phyloP scores from a whole-genome alignment of 2,888 invertebrate genomes.

The Apamea epomidion region DNA sequence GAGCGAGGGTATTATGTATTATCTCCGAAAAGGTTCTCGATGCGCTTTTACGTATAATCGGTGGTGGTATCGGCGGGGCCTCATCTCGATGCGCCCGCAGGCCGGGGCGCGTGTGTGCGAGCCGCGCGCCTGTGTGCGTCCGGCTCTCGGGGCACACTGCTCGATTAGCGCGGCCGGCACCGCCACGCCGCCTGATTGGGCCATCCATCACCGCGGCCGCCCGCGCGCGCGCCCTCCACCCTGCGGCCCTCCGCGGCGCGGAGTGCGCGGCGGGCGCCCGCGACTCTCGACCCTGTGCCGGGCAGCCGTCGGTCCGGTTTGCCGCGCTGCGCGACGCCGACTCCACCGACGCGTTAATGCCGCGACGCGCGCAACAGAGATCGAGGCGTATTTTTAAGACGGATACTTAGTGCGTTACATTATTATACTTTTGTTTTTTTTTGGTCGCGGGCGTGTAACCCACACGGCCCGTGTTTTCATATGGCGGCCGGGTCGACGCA shows the following conservation, averaged over 20 bases:
- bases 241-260: constrained; percentile 78
- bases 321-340: constrained; percentile 52
- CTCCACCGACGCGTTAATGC: constrained; percentile 81
- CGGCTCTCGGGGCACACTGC: constrained; percentile 85
- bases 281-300: constrained; percentile 73
- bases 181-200: constrained; percentile 90
- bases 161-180: constrained; percentile 88
- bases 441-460: constrained; percentile 84
- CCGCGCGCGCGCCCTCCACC: constrained; percentile 83
- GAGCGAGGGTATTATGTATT: constrained; percentile 75
- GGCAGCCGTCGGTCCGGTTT: constrained; percentile 65
- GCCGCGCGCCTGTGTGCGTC: constrained; percentile 81
- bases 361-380: constrained; percentile 86
- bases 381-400: constrained; percentile 89
- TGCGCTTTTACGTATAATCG: constrained; percentile 84
- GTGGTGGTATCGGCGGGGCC: constrained; percentile 68
- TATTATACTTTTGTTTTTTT: constrained; percentile 88
- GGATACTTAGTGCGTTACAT: constrained; percentile 90
- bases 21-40: constrained; percentile 79
- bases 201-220: constrained; percentile 89
- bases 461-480: constrained; percentile 84
- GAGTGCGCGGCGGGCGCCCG: constrained; percentile 68
- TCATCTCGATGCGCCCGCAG: constrained; percentile 68
- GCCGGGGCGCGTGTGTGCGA: constrained; percentile 74
- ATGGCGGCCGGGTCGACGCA: constrained; percentile 87